A percentile compares a stretch with the other conserved stretches of the same genome.
phyloP scores from a whole-genome alignment of 2,888 invertebrate species.

The Diarsia mendica region DNA sequence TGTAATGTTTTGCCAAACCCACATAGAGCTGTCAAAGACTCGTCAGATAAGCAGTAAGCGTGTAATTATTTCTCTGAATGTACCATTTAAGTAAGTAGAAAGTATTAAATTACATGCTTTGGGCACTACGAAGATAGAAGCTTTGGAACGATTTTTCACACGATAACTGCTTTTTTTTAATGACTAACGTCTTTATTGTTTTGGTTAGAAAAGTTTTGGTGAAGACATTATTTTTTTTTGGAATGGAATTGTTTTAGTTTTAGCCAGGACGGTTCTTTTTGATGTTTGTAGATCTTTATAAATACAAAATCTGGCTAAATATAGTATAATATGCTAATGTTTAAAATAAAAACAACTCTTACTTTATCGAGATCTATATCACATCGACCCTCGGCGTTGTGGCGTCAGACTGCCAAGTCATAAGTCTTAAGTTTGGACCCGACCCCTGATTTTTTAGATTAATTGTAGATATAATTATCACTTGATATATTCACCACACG shows the following conservation, averaged over 20 bases:
- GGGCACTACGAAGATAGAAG: constrained; percentile 75
- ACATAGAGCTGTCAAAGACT: constrained; percentile 85
- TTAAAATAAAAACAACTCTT: background rate
- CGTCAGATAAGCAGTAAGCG: constrained; percentile 79
- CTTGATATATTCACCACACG: too few species aligned
- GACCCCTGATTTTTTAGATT: too few species aligned
- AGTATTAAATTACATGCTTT: constrained; percentile 85
- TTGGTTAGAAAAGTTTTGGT: constrained; percentile 71
- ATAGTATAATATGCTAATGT: background rate
- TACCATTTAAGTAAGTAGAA: constrained; percentile 81
- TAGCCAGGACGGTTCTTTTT: constrained; percentile 17
- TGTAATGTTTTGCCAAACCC: constrained; percentile 79
- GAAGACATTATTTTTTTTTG: constrained; percentile 56
- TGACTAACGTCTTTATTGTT: constrained; percentile 83
- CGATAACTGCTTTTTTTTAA: constrained; percentile 81
- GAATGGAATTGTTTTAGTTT: constrained; percentile 38
- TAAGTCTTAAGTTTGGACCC: too few species aligned
- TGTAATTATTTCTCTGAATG: constrained; percentile 85
- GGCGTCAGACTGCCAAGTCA: too few species aligned
- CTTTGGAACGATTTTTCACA: constrained; percentile 81
- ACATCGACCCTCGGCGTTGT: too few species aligned
- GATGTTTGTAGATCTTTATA: background rate
- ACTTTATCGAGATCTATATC: too few species aligned
- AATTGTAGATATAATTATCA: too few species aligned
- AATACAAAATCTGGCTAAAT: background rate